Base-by-base conservation (phyloP, 2,113 vertebrate genomes). In the Salvelinus fontinalis region DNA sequence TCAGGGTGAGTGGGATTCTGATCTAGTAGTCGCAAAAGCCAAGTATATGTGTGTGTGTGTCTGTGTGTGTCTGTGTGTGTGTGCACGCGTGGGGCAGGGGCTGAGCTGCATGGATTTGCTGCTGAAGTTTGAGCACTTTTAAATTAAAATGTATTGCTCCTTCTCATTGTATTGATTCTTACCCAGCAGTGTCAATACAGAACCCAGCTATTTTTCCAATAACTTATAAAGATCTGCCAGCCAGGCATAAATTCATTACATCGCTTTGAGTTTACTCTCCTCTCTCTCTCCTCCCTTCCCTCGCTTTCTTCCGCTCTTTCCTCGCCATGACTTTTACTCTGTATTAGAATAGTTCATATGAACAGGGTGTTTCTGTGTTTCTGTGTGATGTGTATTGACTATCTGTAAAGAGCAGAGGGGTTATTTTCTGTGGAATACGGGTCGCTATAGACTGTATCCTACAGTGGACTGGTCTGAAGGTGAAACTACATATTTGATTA, bases 61-160 rank as follows among this genome's bases (percentile, higher is more conserved):
- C 44, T 81, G 78, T 84, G 62, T 26, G 20, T 67, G 44, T 24
- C 1, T 77, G 39, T 75, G 75, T 83, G 83, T 54, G 85, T 75
- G 22, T 80, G 24, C 74, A 79, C 74, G 80, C 75, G 81, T 92
- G 92, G 91, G 91, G 91, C 91, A 94, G 92, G 92, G 85, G 83
- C 93, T 95, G 93, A 93, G 95, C 90, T 89, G 89, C 95, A 95
- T 96, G 92, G 96, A 98, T 97, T 97, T 97, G 93, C 95, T 97
- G 95, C 94, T 95, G 92, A 91, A 94, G 93, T 95, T 94, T 95
- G 94, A 97, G 94, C 93, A 94, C 95, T 95, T 93, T 97, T 94
- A 98, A 98, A 98, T 99, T 97, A 98, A 97, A 99, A 99, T 98
- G 96, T 96, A 98, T 99, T 92, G 92, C 96, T 95, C 93, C 94